A percentile compares a stretch with the other conserved stretches of the same genome.
Evolutionary conservation across 1,140 invertebrate genomes (phyloP).

Genomic region (Pentalonia nigronervosa): DNA sequence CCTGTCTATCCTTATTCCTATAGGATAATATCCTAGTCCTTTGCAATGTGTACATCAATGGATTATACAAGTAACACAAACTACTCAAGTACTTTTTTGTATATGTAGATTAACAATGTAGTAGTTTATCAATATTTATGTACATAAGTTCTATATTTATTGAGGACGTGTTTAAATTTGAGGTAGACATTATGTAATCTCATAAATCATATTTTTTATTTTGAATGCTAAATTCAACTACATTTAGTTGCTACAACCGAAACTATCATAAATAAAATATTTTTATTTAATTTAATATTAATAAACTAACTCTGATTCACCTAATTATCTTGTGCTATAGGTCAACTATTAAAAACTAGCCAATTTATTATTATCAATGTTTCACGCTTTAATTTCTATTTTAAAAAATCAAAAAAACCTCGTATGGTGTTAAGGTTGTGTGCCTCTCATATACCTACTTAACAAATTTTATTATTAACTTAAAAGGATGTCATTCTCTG

Average conservation of each 20-base stretch:
- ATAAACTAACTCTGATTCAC: neutral
- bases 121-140: slow-evolving; percentile 24
- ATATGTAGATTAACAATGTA: slow-evolving; percentile 28
- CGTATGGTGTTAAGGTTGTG: neutral
- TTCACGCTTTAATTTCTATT: neutral
- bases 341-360: neutral
- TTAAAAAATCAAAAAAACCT: neutral
- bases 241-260: neutral
- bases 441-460: no score
- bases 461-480: neutral
- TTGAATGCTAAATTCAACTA: neutral
- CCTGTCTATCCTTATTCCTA: slow-evolving; percentile 48
- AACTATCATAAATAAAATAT: neutral
- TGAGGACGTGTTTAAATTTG: neutral
- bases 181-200: neutral
- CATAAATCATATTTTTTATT: neutral
- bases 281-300: neutral
- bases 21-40: neutral
- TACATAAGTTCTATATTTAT: neutral
- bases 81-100: slow-evolving; percentile 15
- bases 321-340: neutral
- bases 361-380: neutral
- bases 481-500: neutral
- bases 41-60: slow-evolving; percentile 29
- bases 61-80: slow-evolving; percentile 52